phyloP scores from a whole-genome alignment of 2,113 vertebrate genomes.

The Brachyistius frenatus region DNA sequence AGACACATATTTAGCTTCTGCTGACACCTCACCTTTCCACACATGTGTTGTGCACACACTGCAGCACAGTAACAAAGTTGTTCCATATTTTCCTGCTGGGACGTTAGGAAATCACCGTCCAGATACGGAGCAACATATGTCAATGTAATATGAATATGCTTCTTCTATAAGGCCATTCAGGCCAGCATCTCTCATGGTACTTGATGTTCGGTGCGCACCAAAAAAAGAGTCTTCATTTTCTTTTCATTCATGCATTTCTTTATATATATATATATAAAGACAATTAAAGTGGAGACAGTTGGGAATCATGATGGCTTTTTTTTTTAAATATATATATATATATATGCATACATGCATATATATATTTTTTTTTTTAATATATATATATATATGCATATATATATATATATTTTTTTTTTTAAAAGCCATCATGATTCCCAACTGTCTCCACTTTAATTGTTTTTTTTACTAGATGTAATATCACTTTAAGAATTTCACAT shows the following conservation, averaged over 20 bases:
- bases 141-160: not conserved
- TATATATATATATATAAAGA: too few relatives aligned
- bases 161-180: not conserved
- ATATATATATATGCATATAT: too few relatives aligned
- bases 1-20: constrained; percentile 27
- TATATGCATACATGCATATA: too few relatives aligned
- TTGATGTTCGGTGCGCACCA: not conserved
- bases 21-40: constrained; percentile 36
- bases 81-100: constrained; percentile 15
- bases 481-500: constrained; percentile 16
- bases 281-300: too few relatives aligned
- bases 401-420: too few relatives aligned
- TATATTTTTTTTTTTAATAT: too few relatives aligned
- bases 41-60: constrained; percentile 3
- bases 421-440: not conserved
- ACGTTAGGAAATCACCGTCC: not conserved
- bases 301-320: too few relatives aligned
- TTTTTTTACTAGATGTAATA: not conserved
- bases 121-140: not conserved
- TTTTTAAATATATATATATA: too few relatives aligned
- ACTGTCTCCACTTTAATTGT: not conserved
- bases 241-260: not conserved
- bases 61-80: constrained; percentile 19
- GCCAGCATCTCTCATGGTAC: not conserved
- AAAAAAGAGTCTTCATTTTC: not conserved